Conservation (phyloP, 2,113 vertebrate species). For the Cyanoderma ruficeps region DNA sequence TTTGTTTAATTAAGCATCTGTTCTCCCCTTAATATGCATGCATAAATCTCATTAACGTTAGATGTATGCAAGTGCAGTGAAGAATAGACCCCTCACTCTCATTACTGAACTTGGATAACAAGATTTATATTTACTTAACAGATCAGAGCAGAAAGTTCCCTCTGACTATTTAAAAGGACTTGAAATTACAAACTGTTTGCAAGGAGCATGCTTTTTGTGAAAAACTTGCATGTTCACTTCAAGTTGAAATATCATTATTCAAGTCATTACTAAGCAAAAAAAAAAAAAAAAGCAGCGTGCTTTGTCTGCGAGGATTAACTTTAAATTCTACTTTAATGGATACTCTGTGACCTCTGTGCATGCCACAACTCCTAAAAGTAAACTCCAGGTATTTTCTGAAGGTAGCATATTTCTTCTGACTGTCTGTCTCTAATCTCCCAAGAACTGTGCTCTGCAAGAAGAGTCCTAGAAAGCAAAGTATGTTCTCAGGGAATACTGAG, state of each 20-base stretch:
- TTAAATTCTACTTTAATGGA: conserved; percentile 40
- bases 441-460: background rate
- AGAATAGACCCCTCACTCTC: conserved; percentile 71
- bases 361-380: background rate
- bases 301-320: conserved; percentile 46
- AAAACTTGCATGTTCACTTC: conserved; percentile 70
- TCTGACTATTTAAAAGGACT: conserved; percentile 68
- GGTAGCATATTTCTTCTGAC: background rate
- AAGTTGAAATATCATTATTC: conserved; percentile 73
- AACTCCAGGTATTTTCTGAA: background rate
- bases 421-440: background rate
- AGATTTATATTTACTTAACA: conserved; percentile 79
- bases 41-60: conserved; percentile 75
- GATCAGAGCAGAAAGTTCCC: conserved; percentile 69
- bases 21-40: conserved; percentile 71
- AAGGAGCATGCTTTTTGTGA: conserved; percentile 60
- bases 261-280: conserved; percentile 49
- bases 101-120: conserved; percentile 74
- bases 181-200: conserved; percentile 58
- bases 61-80: conserved; percentile 68
- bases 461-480: background rate
- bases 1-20: conserved; percentile 79
- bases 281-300: background rate
- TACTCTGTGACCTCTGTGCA: background rate
- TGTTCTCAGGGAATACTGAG: background rate